These are phyloP conservation scores for Drosophila kepulauana DNA, from an alignment of 1,140 invertebrate genomes.

Conservation along the genomic window DNA sequence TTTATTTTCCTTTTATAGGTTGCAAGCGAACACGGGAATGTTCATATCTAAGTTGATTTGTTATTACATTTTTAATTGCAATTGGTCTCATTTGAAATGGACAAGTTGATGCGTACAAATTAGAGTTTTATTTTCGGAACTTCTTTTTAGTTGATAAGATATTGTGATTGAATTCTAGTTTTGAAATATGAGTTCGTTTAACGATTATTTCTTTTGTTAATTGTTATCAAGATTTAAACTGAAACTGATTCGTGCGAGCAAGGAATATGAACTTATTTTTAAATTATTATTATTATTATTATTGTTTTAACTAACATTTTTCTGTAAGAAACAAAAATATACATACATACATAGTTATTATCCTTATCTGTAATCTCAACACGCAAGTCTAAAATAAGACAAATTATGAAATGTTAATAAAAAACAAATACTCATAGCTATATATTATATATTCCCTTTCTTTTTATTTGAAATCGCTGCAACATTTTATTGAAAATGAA, in stretches of 20 bases:
- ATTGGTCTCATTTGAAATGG: constrained; percentile 73
- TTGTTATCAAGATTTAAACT: constrained; percentile 14
- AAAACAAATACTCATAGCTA: constrained; percentile 58
- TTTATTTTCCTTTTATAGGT: constrained; percentile 52
- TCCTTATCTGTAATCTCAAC: constrained; percentile 22
- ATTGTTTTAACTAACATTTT: background rate
- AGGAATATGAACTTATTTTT: constrained; percentile 10
- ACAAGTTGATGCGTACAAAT: constrained; percentile 62
- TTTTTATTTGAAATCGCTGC: constrained; percentile 66
- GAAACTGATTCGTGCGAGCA: background rate
- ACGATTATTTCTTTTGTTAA: constrained; percentile 23
- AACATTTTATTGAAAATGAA: constrained; percentile 47
- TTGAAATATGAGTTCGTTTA: constrained; percentile 44
- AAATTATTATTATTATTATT: constrained; percentile 21
- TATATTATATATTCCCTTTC: constrained; percentile 54
- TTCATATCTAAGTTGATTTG: constrained; percentile 62
- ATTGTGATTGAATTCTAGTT: constrained; percentile 67
- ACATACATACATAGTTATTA: constrained; percentile 36
- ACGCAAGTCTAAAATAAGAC: constrained; percentile 13
- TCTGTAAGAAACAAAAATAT: constrained; percentile 20
- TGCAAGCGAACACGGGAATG: constrained; percentile 51
- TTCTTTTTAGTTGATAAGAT: constrained; percentile 48
- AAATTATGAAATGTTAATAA: constrained; percentile 31
- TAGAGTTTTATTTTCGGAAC: constrained; percentile 53
- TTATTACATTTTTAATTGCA: constrained; percentile 44